These are phyloP conservation scores for Diorhabda carinulata DNA, from an alignment of 1,140 invertebrate genomes.

Conservation along the genomic window DNA sequence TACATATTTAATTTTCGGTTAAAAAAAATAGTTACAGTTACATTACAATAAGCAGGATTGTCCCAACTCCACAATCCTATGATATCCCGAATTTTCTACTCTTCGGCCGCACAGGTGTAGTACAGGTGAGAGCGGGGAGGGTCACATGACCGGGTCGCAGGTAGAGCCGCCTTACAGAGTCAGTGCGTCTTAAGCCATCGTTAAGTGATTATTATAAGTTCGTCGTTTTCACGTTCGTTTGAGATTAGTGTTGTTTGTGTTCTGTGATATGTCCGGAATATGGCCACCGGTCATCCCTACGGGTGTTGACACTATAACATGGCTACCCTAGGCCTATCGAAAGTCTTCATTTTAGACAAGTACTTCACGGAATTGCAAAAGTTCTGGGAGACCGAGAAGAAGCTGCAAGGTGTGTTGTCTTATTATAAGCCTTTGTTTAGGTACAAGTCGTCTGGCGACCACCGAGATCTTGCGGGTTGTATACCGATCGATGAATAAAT, in stretches of 20 bases:
- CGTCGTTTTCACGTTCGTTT: slow-evolving; percentile 23
- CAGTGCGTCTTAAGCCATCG: slow-evolving; percentile 27
- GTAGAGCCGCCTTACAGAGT: slow-evolving; percentile 28
- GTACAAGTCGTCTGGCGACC: background rate
- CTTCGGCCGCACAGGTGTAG: slow-evolving; percentile 28
- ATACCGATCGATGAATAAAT: background rate
- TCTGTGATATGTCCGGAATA: slow-evolving; percentile 38
- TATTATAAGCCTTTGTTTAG: slow-evolving; percentile 12
- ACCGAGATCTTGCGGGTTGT: background rate
- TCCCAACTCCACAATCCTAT: slow-evolving; percentile 12
- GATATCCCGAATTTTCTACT: slow-evolving; percentile 29
- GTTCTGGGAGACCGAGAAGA: slow-evolving; percentile 95
- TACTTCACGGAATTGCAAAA: slow-evolving; percentile 94
- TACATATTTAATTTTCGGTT: too few relatives aligned
- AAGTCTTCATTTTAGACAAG: slow-evolving; percentile 96
- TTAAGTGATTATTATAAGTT: slow-evolving; percentile 20
- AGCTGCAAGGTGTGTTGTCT: slow-evolving; percentile 76
- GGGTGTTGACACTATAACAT: slow-evolving; percentile 51
- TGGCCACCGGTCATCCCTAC: slow-evolving; percentile 31
- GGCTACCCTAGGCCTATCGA: slow-evolving; percentile 89
- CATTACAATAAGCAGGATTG: too few relatives aligned
- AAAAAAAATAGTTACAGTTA: too few relatives aligned
- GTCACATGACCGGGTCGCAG: slow-evolving; percentile 36
- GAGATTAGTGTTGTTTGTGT: slow-evolving; percentile 6
- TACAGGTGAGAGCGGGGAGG: slow-evolving; percentile 37